phyloP scores from a whole-genome alignment of 2,797 vertebrate genomes.

The Podarcis siculus region DNA sequence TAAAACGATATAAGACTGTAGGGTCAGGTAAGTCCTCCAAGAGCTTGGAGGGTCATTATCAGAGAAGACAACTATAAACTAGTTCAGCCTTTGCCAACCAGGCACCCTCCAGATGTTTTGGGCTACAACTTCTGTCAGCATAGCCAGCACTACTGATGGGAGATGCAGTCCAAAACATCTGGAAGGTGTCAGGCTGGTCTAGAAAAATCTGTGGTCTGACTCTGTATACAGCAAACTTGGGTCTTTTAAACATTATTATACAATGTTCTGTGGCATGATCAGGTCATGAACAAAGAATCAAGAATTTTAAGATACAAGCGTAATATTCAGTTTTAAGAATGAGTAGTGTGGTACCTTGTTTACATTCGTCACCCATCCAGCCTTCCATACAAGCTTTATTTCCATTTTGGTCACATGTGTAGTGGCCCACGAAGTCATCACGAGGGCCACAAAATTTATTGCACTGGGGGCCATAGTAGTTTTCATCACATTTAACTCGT shows the following conservation, averaged over 20 bases:
- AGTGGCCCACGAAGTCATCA: constrained; percentile 94
- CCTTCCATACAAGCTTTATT: constrained; percentile 94
- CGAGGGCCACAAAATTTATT: constrained; percentile 93
- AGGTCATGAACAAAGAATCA: neutral
- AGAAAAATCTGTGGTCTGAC: neutral
- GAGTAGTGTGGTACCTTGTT: constrained; percentile 79
- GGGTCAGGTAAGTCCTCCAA: neutral
- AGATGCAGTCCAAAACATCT: no score
- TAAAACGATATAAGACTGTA: neutral
- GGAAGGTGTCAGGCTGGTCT: neutral
- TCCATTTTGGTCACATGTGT: constrained; percentile 89
- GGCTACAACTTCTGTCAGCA: no score
- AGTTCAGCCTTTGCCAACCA: neutral
- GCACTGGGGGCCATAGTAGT: constrained; percentile 93
- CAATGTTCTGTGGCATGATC: no score
- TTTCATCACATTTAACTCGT: constrained; percentile 88
- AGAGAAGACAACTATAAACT: neutral
- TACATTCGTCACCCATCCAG: constrained; percentile 90
- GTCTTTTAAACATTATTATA: neutral
- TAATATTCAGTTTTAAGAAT: neutral
- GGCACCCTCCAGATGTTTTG: no score
- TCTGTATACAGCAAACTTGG: neutral
- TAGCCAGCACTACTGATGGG: neutral
- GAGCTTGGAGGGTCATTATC: neutral
- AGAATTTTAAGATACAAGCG: neutral